Base-by-base conservation (phyloP, 1,140 invertebrate species). In the Sogatella furcifera region DNA sequence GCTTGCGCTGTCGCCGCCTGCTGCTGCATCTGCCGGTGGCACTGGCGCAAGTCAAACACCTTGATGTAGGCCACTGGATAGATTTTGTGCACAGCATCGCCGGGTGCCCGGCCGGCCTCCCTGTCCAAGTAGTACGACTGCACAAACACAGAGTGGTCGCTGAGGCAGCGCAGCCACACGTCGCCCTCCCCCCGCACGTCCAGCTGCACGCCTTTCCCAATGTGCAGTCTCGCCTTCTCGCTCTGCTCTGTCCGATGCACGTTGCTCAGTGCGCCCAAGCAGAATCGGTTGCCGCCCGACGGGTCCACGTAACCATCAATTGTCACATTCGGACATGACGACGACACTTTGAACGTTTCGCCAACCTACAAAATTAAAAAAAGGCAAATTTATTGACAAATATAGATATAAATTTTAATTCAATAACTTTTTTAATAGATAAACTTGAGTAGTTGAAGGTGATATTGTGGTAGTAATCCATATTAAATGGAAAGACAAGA, bases 271-370 rank as follows among this genome's bases (percentile, higher is more conserved):
- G 97, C 96, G 55, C 97, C 97, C 0, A 99, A 78, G 74, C 97
- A 99, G 77, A 99, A 99, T 59, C 95, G 78, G 74, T 92, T 91
- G 5, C 90, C 90, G n/a, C 92, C 94, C n/a, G 94, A 95, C 0
- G 97, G 97, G 79, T 99, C 96, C 2, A 98, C 96, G 70, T 98
- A 99, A 9, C 97, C 97, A 74, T 99, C 97, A 14, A 99, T 78
- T 22, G 91, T 97, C 1, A 99, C 94, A 68, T 89, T 92, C 28
- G 89, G 89, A 72, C 92, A 91, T 64, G 88, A 86, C 52, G 92
- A 95, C 10, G 92, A 92, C 17, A 98, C 96, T 80, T 99, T 99
- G 69, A 99, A 99, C 0, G 94, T 97, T 73, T 99, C 96, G 5
- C 97, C 96, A 53, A 98, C 94, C 38, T 49, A 17, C 2, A 28